Evolutionary conservation across 1,140 invertebrate species (phyloP), one percentile per base, ranked within the genome.

Genomic region (Oncopodura yosiiana): DNA sequence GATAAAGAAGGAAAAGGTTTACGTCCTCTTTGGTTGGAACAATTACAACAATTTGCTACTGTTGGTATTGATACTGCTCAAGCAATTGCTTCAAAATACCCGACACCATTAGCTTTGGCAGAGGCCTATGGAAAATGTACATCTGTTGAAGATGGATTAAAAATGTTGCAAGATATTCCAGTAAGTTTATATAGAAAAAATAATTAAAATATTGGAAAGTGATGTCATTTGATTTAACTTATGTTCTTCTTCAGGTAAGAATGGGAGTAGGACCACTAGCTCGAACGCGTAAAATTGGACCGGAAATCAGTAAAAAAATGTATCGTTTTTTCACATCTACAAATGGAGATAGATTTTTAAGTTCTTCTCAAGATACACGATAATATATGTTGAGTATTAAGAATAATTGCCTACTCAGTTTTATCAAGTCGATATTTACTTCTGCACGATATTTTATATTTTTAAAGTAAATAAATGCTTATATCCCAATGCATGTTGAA

Each of bases 261-360:
- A 74, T 86, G 64, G 77, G 81, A 5, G 79, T 76, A 14, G 83
- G 82, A 4, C 77, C 81, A 2, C 67, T 83, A 4, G 72, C 77
- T 26, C 74, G 75, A 26, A 68, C 70, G 0, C 69, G 83, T 37
- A 75, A 78, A 68, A 69, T 89, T 48, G 87, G 87, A 4, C 81
- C 80, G 1, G 83, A 88, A 71, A 69, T 87, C 14, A 86, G 84
- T 49, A 78, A 78, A 63, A 85, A 86, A 71, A 70, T 87, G 18
- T 77, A 79, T 60, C 71, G 70, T 16, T 78, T 86, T 69, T 82
- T 87, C 64, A 84, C 77, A 8, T 60, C 59, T 39, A 62, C 23
- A 16, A 64, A 72, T 62, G 64, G 67, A 18, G 62, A 66, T 24
- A 50, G 49, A 49, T 48, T 16, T 49, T 42, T 65, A 23, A 51